Base-by-base conservation (phyloP, 1,140 invertebrate species). In the Lasioglossum albipes region DNA sequence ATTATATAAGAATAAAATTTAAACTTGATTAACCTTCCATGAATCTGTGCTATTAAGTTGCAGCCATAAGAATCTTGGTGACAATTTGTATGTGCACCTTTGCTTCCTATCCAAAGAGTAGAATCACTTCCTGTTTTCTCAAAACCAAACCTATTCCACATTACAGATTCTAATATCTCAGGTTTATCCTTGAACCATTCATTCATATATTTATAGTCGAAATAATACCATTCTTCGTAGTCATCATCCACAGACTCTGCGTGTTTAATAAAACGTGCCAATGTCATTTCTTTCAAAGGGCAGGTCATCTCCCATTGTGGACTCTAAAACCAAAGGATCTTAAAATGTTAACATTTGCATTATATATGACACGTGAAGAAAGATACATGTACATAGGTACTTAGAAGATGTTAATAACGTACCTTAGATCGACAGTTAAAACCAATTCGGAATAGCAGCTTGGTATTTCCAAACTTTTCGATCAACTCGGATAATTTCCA, bases 41-140 rank as follows among this genome's bases (percentile, higher is more conserved):
- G 94, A 72, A 98, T 93, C 94, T 99, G 98, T 68, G 96, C 96
- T 31, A 99, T 95, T 88, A 99, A 95, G 94, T 99, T 99, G 86
- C 95, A 97, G 0, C 98, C 98, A 94, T 99, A 99, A 4, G 97
- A 97, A 92, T 99, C 98, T 91, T 96, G 96, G 94, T 99, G 98
- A 83, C 98, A 98, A 45, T 98, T 97, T 2, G 98, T 99, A 91
- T 98, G 97, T 41, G 98, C 96, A 18, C 97, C 97, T 89, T 94
- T 94, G 82, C 95, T 97, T 41, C 98, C 98, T 76, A 99, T 95
- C 98, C 98, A 99, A 18, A 99, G 93, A 54, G 97, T 98, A 67
- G 96, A 97, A 72, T 98, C 95, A 65, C 93, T 84, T 12, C 95
- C 95, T 79, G 95, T 57, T 62, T 87, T 94, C 59, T 96, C 95